These are phyloP conservation scores for Myopa tessellatipennis DNA, from an alignment of 2,888 invertebrate species.

Conservation along the genomic window DNA sequence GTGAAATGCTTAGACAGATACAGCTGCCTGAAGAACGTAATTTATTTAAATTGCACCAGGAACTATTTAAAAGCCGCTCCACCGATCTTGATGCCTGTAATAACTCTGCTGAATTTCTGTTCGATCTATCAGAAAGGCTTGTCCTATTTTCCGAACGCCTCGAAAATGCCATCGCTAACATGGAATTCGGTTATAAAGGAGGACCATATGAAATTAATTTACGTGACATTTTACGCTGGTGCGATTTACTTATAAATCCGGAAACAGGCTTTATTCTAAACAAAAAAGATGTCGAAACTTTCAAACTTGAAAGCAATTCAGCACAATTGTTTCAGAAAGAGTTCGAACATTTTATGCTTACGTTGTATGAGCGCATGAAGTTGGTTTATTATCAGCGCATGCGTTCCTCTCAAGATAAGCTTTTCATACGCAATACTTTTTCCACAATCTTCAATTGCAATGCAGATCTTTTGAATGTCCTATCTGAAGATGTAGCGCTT, in stretches of 20 bases:
- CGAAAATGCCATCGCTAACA: slow-evolving; percentile 73
- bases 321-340: slow-evolving; percentile 46
- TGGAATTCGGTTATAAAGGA: slow-evolving; percentile 83
- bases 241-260: slow-evolving; percentile 75
- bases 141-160: slow-evolving; percentile 82
- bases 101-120: slow-evolving; percentile 56
- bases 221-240: slow-evolving; percentile 94
- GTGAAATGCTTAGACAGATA: slow-evolving; percentile 46
- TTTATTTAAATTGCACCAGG: slow-evolving; percentile 49
- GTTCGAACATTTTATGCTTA: slow-evolving; percentile 58
- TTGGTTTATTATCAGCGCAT: slow-evolving; percentile 89
- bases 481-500: slow-evolving; percentile 72
- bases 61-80: background rate
- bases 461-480: slow-evolving; percentile 57
- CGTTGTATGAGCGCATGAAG: slow-evolving; percentile 71
- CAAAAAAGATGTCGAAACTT: slow-evolving; percentile 38
- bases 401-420: slow-evolving; percentile 82
- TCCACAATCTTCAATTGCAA: slow-evolving; percentile 69
- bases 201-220: slow-evolving; percentile 98
- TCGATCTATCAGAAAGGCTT: slow-evolving; percentile 76
- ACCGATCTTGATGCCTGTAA: background rate
- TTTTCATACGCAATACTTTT: slow-evolving; percentile 73
- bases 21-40: slow-evolving; percentile 33
- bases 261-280: slow-evolving; percentile 59
- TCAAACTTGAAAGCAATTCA: slow-evolving; percentile 58